These are phyloP conservation scores for Microctonus brassicae DNA, from an alignment of 2,888 invertebrate species.

Conservation along the genomic window DNA sequence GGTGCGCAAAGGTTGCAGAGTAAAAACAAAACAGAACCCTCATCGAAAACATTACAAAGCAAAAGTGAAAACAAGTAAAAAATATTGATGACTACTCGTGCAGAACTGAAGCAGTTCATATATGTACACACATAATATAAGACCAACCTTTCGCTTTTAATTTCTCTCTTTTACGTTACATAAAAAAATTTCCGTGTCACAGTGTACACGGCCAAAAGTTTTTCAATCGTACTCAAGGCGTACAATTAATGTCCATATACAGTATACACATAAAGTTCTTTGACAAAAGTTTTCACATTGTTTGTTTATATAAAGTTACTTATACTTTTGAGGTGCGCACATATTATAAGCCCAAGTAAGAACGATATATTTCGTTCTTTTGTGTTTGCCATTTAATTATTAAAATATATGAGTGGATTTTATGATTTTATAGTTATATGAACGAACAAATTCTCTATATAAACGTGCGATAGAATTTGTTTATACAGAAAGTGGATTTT, in stretches of 20 bases:
- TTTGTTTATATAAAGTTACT: conserved; percentile 16
- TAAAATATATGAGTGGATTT: too few species aligned
- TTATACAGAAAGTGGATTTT: too few species aligned
- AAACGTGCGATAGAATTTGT: too few species aligned
- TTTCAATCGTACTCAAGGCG: conserved; percentile 17
- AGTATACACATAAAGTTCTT: not conserved
- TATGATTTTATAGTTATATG: too few species aligned
- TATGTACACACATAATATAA: not conserved
- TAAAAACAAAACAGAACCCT: not conserved
- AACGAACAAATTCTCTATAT: too few species aligned
- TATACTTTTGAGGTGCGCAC: not conserved
- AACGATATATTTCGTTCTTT: not conserved
- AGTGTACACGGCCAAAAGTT: not conserved
- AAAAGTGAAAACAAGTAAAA: not conserved
- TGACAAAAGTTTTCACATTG: conserved; percentile 3
- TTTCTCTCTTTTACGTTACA: not conserved
- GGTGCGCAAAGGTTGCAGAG: not conserved
- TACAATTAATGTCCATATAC: conserved; percentile 6
- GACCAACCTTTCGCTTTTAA: not conserved
- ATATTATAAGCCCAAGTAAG: not conserved
- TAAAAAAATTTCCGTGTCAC: not conserved
- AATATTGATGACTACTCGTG: not conserved
- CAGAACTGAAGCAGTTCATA: not conserved
- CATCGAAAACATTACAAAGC: not conserved
- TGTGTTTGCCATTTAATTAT: not conserved